Conservation (phyloP, 2,113 vertebrate species). For the Origma solitaria region DNA sequence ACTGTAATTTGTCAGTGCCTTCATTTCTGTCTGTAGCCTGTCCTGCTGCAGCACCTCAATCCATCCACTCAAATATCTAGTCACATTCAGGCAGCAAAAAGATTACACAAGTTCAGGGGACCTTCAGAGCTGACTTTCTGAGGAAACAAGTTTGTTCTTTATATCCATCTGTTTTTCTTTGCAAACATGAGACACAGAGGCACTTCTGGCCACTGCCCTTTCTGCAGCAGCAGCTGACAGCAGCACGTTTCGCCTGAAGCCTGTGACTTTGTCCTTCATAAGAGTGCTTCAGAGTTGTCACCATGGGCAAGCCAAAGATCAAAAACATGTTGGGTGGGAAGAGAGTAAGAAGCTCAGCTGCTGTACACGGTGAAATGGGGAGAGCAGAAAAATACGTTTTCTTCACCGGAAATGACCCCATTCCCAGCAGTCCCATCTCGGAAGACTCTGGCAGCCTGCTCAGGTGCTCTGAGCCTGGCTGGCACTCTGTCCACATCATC, state of each 20-base stretch:
- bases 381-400: background rate
- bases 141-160: background rate
- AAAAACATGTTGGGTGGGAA: background rate
- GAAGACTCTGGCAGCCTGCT: background rate
- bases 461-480: background rate
- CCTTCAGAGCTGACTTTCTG: background rate
- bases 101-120: background rate
- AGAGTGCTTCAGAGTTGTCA: background rate
- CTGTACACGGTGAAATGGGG: background rate
- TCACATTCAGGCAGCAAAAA: background rate
- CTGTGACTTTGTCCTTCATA: background rate
- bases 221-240: background rate
- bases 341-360: background rate
- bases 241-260: background rate
- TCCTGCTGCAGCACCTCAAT: constrained; percentile 12
- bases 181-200: background rate
- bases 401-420: background rate
- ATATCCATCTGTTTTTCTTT: background rate
- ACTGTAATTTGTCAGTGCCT: constrained; percentile 3
- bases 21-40: background rate
- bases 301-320: background rate
- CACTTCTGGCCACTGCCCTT: background rate
- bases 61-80: background rate
- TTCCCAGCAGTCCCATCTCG: background rate
- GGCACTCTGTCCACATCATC: background rate